Percentiles rank a stretch among this genome's conserved stretches.
phyloP scores from a whole-genome alignment of 2,797 vertebrate genomes.

The Argya squamiceps region DNA sequence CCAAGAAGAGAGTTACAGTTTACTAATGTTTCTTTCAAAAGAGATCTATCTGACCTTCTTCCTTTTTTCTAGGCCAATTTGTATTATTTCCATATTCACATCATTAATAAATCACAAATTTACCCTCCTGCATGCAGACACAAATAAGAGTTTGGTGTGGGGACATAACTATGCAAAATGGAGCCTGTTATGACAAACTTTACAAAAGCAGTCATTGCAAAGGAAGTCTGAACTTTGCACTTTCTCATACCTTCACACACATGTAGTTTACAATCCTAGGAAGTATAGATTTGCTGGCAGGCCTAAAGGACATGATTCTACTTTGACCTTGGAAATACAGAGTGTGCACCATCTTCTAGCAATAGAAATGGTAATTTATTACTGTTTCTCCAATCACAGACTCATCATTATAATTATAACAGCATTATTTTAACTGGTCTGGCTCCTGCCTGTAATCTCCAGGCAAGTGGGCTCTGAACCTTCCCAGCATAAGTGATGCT shows the following conservation, averaged over 20 bases:
- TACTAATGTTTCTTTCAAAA: background rate
- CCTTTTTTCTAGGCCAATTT: background rate
- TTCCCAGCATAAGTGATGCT: background rate
- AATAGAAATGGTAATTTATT: background rate
- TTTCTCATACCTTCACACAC: background rate
- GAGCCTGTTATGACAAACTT: background rate
- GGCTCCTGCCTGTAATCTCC: background rate
- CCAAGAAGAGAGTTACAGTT: background rate
- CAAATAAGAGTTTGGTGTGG: background rate
- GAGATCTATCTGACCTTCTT: background rate
- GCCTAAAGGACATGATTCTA: background rate
- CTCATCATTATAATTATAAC: background rate
- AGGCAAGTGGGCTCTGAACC: background rate
- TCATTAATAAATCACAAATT: background rate
- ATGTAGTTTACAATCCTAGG: background rate
- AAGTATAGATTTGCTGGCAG: background rate
- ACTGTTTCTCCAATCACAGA: background rate
- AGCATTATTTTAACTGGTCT: background rate
- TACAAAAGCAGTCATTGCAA: background rate
- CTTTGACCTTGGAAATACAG: background rate
- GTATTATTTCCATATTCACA: background rate
- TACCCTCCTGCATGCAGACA: background rate
- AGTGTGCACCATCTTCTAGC: background rate
- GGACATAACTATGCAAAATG: background rate
- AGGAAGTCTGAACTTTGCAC: background rate